Evolutionary conservation across 2,113 vertebrate genomes (phyloP), one percentile per base, ranked within the genome.

Genomic region (Clupea harengus): DNA sequence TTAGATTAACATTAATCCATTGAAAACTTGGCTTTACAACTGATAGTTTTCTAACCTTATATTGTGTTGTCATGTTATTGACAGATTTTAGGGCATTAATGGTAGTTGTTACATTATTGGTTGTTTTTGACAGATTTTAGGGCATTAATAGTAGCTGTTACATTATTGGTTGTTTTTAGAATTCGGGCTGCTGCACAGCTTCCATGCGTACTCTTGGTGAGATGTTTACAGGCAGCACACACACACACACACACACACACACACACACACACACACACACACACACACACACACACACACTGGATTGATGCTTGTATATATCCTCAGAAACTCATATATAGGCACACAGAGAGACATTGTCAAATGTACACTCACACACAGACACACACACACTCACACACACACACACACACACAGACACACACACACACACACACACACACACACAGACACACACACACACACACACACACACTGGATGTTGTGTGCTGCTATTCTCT

Each of bases 191-290:
- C 72, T 39, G 28, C 4, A 39, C 25, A 39, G 13, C 72, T 32
- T 78, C 72, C 28, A 78, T 32, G 28, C 39, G 32, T 78, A 72
- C 72, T 32, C 28, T 78, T 78, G 25, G 72, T 32, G 39, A 25
- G 64, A 72, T 72, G 64, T 32, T 72, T 72, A 32, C 28, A 72
- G n/a, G 28, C 28, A 28, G n/a, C 64, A 28, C 64, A 72, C 64
- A 72, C 64, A 72, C 64, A 72, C n/a, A 72, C 67, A 28, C 67
- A 75, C 67, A 75, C 67, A 75, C 28, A 75, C 67, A 75, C 60
- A 67, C 60, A 8, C 60, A 60, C 57, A 20, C 57, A 20, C 57
- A 60, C 11, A 11, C 52, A 64, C 57, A 3, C 57, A 64, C n/a
- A n/a, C n/a, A n/a, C n/a, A n/a, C n/a, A n/a, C 22, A n/a, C 57